Percentiles rank a stretch among this genome's conserved stretches.
These are phyloP conservation scores for Oryzias curvinotus DNA, from an alignment of 2,113 vertebrate species.

Conservation along the genomic window DNA sequence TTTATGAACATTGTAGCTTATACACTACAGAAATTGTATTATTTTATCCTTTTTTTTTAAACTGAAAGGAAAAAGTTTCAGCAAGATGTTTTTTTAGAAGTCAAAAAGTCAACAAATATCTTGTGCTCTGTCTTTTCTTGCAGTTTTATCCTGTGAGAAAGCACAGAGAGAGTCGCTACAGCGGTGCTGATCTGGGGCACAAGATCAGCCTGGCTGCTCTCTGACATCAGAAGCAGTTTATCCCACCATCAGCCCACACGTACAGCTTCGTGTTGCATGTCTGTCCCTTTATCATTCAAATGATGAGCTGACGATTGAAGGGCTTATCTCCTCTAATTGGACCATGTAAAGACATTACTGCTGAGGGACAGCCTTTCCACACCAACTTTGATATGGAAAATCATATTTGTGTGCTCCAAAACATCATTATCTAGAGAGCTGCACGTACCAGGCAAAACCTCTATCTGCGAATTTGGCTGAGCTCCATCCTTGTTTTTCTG, in stretches of 20 bases:
- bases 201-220: constrained; percentile 27
- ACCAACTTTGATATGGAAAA: constrained; percentile 66
- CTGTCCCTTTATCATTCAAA: constrained; percentile 50
- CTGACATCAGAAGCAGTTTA: constrained; percentile 36
- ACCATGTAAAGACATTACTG: constrained; percentile 55
- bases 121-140: constrained; percentile 4
- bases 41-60: neutral
- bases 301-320: constrained; percentile 43
- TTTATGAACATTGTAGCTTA: too few relatives aligned
- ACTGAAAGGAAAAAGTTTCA: neutral
- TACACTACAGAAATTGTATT: neutral
- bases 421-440: constrained; percentile 59
- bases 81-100: neutral
- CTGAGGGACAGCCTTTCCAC: constrained; percentile 30
- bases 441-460: constrained; percentile 33
- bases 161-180: too few relatives aligned
- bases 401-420: constrained; percentile 52
- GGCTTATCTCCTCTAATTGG: constrained; percentile 58
- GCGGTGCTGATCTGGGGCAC: constrained; percentile 28
- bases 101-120: constrained; percentile 1
- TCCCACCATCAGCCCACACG: constrained; percentile 36
- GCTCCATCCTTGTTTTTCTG: constrained; percentile 23
- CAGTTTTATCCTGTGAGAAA: constrained; percentile 13
- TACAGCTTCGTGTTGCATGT: constrained; percentile 12
- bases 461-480: constrained; percentile 51